Evolutionary conservation across 2,113 vertebrate species (phyloP).

Genomic region (Triplophysa rosa): DNA sequence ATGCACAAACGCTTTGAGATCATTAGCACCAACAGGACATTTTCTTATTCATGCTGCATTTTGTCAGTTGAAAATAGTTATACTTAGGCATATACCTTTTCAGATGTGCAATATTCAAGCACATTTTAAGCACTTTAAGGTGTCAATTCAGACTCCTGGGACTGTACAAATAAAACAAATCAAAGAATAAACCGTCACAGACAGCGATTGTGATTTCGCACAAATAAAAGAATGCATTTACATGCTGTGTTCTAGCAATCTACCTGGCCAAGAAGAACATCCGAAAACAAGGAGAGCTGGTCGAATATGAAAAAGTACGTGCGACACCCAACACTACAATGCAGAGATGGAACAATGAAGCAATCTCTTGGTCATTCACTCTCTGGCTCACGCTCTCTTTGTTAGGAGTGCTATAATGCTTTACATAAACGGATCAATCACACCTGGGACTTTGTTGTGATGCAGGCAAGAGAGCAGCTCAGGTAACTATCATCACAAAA

Average conservation of each 20-base stretch:
- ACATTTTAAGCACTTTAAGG: too few relatives aligned
- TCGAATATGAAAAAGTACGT: slow-evolving; percentile 88
- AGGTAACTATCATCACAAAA: slow-evolving; percentile 72
- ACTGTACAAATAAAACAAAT: too few relatives aligned
- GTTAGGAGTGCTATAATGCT: slow-evolving; percentile 84
- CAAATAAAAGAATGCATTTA: not conserved
- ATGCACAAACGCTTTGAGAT: not conserved
- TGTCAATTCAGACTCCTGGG: too few relatives aligned
- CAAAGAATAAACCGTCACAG: too few relatives aligned
- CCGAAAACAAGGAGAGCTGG: slow-evolving; percentile 84
- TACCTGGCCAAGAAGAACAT: slow-evolving; percentile 96
- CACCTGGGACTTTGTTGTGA: slow-evolving; percentile 94
- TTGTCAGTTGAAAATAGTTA: too few relatives aligned
- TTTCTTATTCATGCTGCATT: too few relatives aligned
- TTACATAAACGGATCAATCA: slow-evolving; percentile 91
- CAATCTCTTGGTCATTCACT: not conserved
- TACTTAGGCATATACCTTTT: too few relatives aligned
- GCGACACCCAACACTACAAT: not conserved
- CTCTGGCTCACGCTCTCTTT: not conserved
- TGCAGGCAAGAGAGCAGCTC: slow-evolving; percentile 93
- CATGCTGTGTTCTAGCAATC: slow-evolving; percentile 71
- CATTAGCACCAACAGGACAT: too few relatives aligned
- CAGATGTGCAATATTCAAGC: too few relatives aligned
- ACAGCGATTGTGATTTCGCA: too few relatives aligned
- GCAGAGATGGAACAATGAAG: not conserved